Percentiles rank a stretch among this genome's conserved stretches.
Evolutionary conservation across 2,888 invertebrate species (phyloP).

Genomic region (Apamea epomidion): DNA sequence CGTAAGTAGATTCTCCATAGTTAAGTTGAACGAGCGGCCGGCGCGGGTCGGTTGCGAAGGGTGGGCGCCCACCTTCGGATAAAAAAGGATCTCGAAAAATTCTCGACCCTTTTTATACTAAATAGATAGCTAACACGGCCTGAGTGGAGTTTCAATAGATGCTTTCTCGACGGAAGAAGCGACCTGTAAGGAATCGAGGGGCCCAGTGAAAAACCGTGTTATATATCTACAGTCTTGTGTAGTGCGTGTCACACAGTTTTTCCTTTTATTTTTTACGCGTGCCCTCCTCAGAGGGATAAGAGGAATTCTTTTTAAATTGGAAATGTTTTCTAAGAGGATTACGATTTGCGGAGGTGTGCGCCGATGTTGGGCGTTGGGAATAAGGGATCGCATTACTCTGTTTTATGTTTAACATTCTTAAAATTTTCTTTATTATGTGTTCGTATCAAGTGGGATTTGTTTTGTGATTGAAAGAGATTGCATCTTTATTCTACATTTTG

Average conservation of each 20-base stretch:
- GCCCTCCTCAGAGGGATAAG: slow-evolving; percentile 88
- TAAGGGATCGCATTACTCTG: slow-evolving; percentile 83
- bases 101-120: slow-evolving; percentile 91
- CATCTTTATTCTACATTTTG: slow-evolving; percentile 30
- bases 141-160: slow-evolving; percentile 91
- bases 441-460: slow-evolving; percentile 71
- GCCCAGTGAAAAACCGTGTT: slow-evolving; percentile 80
- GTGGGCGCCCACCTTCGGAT: slow-evolving; percentile 82
- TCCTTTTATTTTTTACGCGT: slow-evolving; percentile 90
- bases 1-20: slow-evolving; percentile 54
- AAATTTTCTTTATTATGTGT: slow-evolving; percentile 72
- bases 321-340: slow-evolving; percentile 91
- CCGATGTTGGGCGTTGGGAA: slow-evolving; percentile 80
- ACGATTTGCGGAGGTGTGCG: slow-evolving; percentile 89
- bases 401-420: slow-evolving; percentile 83
- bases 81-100: slow-evolving; percentile 89
- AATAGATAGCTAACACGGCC: slow-evolving; percentile 90
- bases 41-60: slow-evolving; percentile 68
- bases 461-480: slow-evolving; percentile 59
- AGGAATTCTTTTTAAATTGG: slow-evolving; percentile 91
- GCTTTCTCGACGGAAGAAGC: slow-evolving; percentile 89
- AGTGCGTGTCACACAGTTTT: slow-evolving; percentile 86
- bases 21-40: slow-evolving; percentile 56
- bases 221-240: slow-evolving; percentile 75
- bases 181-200: slow-evolving; percentile 90